These are phyloP conservation scores for Trichacis sp. DNA, from an alignment of 2,888 invertebrate genomes.

Conservation along the genomic window DNA sequence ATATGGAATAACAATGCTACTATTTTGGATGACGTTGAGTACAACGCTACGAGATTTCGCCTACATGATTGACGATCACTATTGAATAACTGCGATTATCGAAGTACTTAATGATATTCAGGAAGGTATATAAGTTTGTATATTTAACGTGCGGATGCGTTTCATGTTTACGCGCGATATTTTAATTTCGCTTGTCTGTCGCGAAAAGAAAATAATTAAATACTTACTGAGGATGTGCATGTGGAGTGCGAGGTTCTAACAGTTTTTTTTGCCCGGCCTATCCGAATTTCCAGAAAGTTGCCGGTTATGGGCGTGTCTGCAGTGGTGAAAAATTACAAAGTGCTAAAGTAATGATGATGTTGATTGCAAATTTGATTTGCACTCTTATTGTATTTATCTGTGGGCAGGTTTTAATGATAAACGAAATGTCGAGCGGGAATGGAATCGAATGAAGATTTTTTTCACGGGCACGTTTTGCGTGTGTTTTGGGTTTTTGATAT, in stretches of 20 bases:
- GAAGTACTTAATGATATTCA: slow-evolving; percentile 52
- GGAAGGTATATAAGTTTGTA: slow-evolving; percentile 61
- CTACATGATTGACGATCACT: slow-evolving; percentile 34
- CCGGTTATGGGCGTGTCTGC: background rate
- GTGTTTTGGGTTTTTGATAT: background rate
- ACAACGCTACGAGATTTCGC: slow-evolving; percentile 45
- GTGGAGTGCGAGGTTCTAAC: slow-evolving; percentile 49
- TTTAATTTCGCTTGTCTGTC: slow-evolving; percentile 54
- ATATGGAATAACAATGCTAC: slow-evolving; percentile 58
- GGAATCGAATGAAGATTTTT: background rate
- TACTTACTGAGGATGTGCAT: slow-evolving; percentile 34
- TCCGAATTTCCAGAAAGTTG: background rate
- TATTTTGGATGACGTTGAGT: slow-evolving; percentile 68
- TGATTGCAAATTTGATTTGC: background rate
- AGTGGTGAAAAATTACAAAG: slow-evolving; percentile 28
- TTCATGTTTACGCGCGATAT: slow-evolving; percentile 58
- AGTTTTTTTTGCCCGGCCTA: slow-evolving; percentile 27
- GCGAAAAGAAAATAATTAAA: slow-evolving; percentile 35
- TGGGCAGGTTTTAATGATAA: slow-evolving; percentile 8
- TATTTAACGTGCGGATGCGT: slow-evolving; percentile 60
- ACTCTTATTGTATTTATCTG: slow-evolving; percentile 44
- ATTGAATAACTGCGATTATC: slow-evolving; percentile 45
- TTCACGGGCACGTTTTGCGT: background rate
- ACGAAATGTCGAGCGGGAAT: slow-evolving; percentile 10
- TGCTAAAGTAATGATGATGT: slow-evolving; percentile 27